Evolutionary conservation across 2,888 invertebrate species (phyloP).

Genomic region (Operophtera brumata): DNA sequence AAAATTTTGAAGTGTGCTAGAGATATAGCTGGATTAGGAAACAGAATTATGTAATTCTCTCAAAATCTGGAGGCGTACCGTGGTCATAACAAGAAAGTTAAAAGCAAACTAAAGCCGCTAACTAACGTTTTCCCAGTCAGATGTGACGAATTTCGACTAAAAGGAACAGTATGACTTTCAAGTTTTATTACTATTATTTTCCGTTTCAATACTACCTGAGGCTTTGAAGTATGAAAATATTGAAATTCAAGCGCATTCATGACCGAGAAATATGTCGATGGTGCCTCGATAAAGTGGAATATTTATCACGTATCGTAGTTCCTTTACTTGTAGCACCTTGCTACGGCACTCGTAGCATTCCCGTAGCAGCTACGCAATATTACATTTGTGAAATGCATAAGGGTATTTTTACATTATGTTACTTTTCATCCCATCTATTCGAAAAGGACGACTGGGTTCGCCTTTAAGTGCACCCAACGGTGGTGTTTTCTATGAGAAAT

Average conservation of each 20-base stretch:
- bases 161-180: background rate
- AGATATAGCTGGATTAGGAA: too few relatives aligned
- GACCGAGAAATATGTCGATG: slow-evolving; percentile 21
- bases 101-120: too few relatives aligned
- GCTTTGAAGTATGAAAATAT: slow-evolving; percentile 19
- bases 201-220: slow-evolving; percentile 6
- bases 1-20: background rate
- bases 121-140: too few relatives aligned
- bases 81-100: too few relatives aligned
- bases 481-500: too few relatives aligned
- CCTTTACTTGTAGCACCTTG: slow-evolving; percentile 19
- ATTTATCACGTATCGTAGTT: slow-evolving; percentile 23
- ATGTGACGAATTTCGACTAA: background rate
- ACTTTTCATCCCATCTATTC: too few relatives aligned
- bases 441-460: too few relatives aligned
- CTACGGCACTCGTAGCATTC: slow-evolving; percentile 12
- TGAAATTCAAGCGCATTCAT: slow-evolving; percentile 19
- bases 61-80: background rate
- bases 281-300: slow-evolving; percentile 20
- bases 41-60: background rate
- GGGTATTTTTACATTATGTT: slow-evolving; percentile 2
- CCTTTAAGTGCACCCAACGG: too few relatives aligned
- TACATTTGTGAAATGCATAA: slow-evolving; percentile 10
- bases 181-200: background rate
- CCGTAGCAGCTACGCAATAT: slow-evolving; percentile 18